Evolutionary conservation across 2,888 invertebrate genomes (phyloP).

Genomic region (Caenorhabditis zanzibari): DNA sequence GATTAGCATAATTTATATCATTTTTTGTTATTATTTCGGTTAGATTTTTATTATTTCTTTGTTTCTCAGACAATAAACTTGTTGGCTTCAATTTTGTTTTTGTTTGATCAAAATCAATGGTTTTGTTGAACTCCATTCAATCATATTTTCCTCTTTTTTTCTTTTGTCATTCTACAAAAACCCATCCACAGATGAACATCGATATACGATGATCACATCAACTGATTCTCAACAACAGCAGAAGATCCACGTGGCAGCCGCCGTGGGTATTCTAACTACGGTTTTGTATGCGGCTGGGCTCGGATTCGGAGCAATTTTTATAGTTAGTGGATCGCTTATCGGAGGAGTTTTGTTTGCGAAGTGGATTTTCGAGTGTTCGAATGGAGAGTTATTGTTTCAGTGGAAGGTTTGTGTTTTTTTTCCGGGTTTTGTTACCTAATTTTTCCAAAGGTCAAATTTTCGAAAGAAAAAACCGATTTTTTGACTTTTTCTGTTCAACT

Average conservation of each 20-base stretch:
- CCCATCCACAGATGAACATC: background rate
- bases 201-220: conserved; percentile 4
- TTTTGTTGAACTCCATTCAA: background rate
- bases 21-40: conserved; percentile 12
- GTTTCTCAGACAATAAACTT: conserved; percentile 13
- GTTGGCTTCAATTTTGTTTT: conserved; percentile 7
- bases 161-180: background rate
- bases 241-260: conserved; percentile 55
- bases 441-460: background rate
- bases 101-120: background rate
- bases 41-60: conserved; percentile 6
- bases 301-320: conserved; percentile 40
- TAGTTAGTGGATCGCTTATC: conserved; percentile 26
- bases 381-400: conserved; percentile 58
- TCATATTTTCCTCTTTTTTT: background rate
- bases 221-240: conserved; percentile 25
- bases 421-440: no score
- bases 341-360: conserved; percentile 41
- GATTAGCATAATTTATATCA: conserved; percentile 18
- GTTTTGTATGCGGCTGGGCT: conserved; percentile 50
- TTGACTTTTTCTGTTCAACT: no score
- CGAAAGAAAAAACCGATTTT: no score
- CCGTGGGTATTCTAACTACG: conserved; percentile 33
- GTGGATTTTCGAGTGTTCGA: conserved; percentile 58
- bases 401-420: conserved; percentile 51